Evolutionary conservation across 2,797 vertebrate genomes (phyloP).

Genomic region (Tapirus indicus): DNA sequence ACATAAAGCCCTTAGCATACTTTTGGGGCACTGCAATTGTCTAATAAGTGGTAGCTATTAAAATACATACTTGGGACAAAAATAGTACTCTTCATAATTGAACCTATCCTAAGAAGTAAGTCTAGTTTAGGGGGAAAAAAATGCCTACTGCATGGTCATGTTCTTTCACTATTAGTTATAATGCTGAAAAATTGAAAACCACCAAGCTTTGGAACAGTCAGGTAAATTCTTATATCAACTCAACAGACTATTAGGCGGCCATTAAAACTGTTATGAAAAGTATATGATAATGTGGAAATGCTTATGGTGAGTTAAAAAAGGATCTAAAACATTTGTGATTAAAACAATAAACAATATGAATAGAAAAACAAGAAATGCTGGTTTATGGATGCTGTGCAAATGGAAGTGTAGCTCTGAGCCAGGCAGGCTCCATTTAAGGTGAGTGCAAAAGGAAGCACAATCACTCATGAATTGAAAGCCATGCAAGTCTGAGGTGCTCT

Average conservation of each 20-base stretch:
- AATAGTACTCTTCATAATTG: not conserved
- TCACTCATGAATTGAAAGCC: not conserved
- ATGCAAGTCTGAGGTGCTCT: not conserved
- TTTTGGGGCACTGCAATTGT: not conserved
- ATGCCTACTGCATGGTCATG: not conserved
- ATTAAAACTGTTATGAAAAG: not conserved
- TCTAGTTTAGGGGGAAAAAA: not conserved
- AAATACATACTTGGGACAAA: conserved; percentile 32
- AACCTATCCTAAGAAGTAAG: not conserved
- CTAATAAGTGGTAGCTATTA: not conserved
- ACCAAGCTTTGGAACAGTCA: not conserved
- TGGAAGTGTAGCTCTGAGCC: not conserved
- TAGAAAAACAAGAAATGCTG: not conserved
- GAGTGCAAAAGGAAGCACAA: not conserved
- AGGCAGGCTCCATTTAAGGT: not conserved
- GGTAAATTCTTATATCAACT: not conserved
- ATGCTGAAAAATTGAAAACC: conserved; percentile 31
- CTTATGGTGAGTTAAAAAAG: not conserved
- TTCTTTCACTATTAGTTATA: conserved; percentile 33
- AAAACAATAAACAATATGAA: not conserved
- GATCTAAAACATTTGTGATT: not conserved
- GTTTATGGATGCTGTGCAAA: not conserved
- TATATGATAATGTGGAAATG: not conserved
- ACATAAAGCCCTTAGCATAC: not conserved
- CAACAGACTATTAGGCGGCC: not conserved